phyloP scores from a whole-genome alignment of 2,888 invertebrate genomes.

The Ichneumon xanthorius region DNA sequence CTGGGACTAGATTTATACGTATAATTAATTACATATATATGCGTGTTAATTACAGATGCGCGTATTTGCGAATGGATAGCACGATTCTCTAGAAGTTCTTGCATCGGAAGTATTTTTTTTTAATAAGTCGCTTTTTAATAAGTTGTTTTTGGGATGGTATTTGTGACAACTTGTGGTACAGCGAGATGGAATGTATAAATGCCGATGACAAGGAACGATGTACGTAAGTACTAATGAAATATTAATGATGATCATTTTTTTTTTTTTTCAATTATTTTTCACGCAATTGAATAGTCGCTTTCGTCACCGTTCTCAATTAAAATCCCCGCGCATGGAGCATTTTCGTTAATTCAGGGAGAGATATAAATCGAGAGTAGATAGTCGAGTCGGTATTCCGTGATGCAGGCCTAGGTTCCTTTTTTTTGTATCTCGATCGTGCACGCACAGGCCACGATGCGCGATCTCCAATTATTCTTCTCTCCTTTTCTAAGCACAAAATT shows the following conservation, averaged over 20 bases:
- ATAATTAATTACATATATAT: constrained; percentile 62
- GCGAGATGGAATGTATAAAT: constrained; percentile 35
- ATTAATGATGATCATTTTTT: constrained; percentile 32
- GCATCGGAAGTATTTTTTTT: constrained; percentile 45
- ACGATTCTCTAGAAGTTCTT: constrained; percentile 49
- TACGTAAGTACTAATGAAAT: constrained; percentile 37
- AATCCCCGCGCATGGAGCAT: constrained; percentile 22
- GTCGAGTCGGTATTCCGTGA: constrained; percentile 40
- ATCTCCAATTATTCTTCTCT: constrained; percentile 12
- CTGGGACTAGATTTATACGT: constrained; percentile 54
- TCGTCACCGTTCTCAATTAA: constrained; percentile 45
- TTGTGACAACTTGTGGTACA: constrained; percentile 38
- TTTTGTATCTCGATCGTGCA: constrained; percentile 16
- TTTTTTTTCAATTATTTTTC: background rate
- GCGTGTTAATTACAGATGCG: constrained; percentile 66
- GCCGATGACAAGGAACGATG: constrained; percentile 45
- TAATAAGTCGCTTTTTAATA: background rate
- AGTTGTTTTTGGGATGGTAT: constrained; percentile 18
- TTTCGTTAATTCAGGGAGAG: constrained; percentile 46
- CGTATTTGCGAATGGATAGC: constrained; percentile 50
- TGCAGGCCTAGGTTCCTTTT: background rate
- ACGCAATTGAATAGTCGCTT: constrained; percentile 39
- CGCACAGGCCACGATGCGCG: constrained; percentile 17
- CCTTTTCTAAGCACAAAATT: constrained; percentile 59
- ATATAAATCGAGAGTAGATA: constrained; percentile 62